Conservation (phyloP, 2,797 vertebrate genomes). For the Danio jaintianensis region DNA sequence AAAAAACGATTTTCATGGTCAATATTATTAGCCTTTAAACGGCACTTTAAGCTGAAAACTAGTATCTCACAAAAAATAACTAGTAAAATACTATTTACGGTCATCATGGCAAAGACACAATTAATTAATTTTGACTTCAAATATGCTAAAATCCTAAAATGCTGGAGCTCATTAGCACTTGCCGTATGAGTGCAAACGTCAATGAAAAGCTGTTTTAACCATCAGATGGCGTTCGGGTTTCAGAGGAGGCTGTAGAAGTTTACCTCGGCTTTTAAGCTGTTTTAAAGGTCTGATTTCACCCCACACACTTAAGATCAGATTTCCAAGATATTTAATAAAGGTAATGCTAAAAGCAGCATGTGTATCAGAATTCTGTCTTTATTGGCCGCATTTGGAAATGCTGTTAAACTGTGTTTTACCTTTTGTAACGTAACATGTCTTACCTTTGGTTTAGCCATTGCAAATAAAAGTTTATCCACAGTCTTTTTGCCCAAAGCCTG, state of each 20-base stretch:
- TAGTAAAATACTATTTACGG: too few species aligned
- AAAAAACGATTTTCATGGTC: too few species aligned
- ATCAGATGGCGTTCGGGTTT: conserved; percentile 43
- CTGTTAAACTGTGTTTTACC: conserved; percentile 10
- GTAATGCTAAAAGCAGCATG: background rate
- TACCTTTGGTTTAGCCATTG: conserved; percentile 91
- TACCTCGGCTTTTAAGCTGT: background rate
- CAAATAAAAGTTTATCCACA: conserved; percentile 89
- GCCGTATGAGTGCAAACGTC: background rate
- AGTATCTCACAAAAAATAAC: too few species aligned
- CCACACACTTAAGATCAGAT: conserved; percentile 23
- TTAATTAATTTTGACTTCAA: background rate
- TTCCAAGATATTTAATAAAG: conserved; percentile 26
- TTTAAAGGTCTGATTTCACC: conserved; percentile 38
- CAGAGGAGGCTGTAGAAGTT: conserved; percentile 8
- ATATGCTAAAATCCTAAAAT: background rate
- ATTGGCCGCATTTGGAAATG: conserved; percentile 23
- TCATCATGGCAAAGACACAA: background rate
- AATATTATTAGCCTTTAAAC: too few species aligned
- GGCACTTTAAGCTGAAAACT: too few species aligned
- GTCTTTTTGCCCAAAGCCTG: conserved; percentile 83
- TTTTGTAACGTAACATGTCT: conserved; percentile 6
- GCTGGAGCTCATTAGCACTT: conserved; percentile 55
- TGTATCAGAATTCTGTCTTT: background rate
- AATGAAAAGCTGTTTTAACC: conserved; percentile 60